A percentile compares a stretch with the other conserved stretches of the same genome.
Conservation (phyloP, 2,797 vertebrate genomes). For the Brachymystax lenok region DNA sequence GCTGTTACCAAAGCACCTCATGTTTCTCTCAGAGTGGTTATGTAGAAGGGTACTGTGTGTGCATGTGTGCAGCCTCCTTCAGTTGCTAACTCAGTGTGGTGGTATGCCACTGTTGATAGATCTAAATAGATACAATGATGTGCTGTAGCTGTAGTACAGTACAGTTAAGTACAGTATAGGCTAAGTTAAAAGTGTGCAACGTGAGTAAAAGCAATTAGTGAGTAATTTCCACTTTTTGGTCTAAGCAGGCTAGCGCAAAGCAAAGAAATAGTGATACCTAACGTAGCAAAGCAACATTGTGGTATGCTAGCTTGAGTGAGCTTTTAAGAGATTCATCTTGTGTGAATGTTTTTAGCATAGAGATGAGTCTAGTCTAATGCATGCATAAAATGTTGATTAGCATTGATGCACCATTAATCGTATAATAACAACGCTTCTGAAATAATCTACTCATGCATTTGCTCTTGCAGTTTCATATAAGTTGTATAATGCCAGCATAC, state of each 20-base stretch:
- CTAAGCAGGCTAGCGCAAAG: too few species aligned
- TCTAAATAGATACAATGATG: background rate
- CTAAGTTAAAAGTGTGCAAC: too few species aligned
- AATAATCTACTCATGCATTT: background rate
- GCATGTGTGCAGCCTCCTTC: background rate
- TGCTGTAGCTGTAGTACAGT: background rate
- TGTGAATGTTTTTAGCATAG: background rate
- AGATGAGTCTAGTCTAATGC: background rate
- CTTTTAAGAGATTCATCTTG: too few species aligned
- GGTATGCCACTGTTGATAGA: background rate
- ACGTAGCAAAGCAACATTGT: too few species aligned
- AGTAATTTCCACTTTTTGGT: too few species aligned
- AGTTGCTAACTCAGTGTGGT: background rate
- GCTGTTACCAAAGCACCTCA: background rate
- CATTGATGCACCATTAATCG: background rate
- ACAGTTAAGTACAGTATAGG: too few species aligned
- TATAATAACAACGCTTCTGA: background rate
- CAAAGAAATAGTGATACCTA: too few species aligned
- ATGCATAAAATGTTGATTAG: background rate
- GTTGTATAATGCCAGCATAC: background rate
- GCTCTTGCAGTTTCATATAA: background rate
- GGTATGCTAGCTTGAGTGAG: too few species aligned
- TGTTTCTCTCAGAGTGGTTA: background rate
- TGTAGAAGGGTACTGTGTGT: background rate
- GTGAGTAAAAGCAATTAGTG: too few species aligned